phyloP scores from a whole-genome alignment of 1,140 invertebrate genomes.

The Onthophagus taurus region DNA sequence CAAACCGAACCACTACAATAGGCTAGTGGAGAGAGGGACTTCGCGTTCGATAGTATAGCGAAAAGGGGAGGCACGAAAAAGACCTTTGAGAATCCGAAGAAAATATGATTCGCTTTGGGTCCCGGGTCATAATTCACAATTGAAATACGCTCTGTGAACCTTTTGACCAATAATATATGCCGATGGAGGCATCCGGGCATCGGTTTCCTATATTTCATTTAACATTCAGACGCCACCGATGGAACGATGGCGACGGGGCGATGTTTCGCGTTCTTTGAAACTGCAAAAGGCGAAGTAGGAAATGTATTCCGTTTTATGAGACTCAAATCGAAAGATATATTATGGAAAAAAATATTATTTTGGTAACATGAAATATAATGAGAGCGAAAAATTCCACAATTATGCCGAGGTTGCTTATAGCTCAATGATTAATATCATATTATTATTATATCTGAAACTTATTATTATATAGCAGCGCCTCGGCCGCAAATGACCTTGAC shows the following conservation, averaged over 20 bases:
- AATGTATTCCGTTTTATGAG: slow-evolving; percentile 10
- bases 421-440: too few relatives aligned
- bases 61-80: too few relatives aligned
- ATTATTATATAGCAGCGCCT: too few relatives aligned
- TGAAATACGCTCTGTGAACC: slow-evolving; percentile 31
- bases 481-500: too few relatives aligned
- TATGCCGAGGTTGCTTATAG: too few relatives aligned
- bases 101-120: slow-evolving; percentile 36
- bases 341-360: too few relatives aligned
- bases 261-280: slow-evolving; percentile 11
- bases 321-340: slow-evolving; percentile 1
- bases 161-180: slow-evolving; percentile 37
- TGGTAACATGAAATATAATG: too few relatives aligned
- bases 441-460: too few relatives aligned
- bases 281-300: slow-evolving; percentile 10
- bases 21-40: slow-evolving; percentile 9
- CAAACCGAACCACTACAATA: slow-evolving; percentile 13
- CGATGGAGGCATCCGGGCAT: slow-evolving; percentile 19
- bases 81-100: slow-evolving; percentile 33
- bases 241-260: slow-evolving; percentile 9
- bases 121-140: slow-evolving; percentile 35
- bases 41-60: slow-evolving; percentile 6
- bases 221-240: slow-evolving; percentile 9
- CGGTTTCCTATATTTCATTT: slow-evolving; percentile 17
- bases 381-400: too few relatives aligned